Percentiles rank a stretch among this genome's conserved stretches.
phyloP scores from a whole-genome alignment of 2,797 vertebrate species.

The Lerista edwardsae region DNA sequence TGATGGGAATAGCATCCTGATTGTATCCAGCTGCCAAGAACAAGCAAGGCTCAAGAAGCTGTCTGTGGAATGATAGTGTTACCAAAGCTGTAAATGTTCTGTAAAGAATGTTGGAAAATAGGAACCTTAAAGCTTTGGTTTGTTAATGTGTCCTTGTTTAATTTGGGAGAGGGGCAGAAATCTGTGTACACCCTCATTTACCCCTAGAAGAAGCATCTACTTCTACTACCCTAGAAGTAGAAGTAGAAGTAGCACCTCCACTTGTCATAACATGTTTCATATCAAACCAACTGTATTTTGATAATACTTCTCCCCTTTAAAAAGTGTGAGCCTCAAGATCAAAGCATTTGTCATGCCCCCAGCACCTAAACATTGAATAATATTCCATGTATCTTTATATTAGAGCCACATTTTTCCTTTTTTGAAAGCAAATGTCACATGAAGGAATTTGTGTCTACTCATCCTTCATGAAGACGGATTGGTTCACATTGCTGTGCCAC shows the following conservation, averaged over 20 bases:
- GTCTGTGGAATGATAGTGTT: constrained; percentile 38
- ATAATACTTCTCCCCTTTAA: constrained; percentile 26
- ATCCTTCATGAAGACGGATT: not conserved
- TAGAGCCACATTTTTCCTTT: not conserved
- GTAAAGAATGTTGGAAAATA: constrained; percentile 55
- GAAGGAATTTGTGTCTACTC: not conserved
- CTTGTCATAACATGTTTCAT: constrained; percentile 40
- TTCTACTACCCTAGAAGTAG: no score
- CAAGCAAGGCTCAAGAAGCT: constrained; percentile 67
- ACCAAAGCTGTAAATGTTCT: constrained; percentile 44
- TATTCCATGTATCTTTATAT: constrained; percentile 1
- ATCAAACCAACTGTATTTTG: constrained; percentile 47
- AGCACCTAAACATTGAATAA: not conserved
- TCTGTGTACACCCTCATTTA: constrained; percentile 49
- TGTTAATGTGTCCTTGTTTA: constrained; percentile 46
- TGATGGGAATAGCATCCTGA: constrained; percentile 77
- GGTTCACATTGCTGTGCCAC: not conserved
- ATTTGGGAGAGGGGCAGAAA: constrained; percentile 9
- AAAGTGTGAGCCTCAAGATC: constrained; percentile 26
- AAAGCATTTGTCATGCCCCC: not conserved
- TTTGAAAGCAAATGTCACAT: constrained; percentile 2
- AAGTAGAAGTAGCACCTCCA: no score
- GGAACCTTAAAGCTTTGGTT: constrained; percentile 39
- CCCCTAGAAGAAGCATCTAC: constrained; percentile 47
- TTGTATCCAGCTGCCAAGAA: constrained; percentile 80